Base-by-base conservation (phyloP, 2,888 invertebrate species). In the Trichacis sp. region DNA sequence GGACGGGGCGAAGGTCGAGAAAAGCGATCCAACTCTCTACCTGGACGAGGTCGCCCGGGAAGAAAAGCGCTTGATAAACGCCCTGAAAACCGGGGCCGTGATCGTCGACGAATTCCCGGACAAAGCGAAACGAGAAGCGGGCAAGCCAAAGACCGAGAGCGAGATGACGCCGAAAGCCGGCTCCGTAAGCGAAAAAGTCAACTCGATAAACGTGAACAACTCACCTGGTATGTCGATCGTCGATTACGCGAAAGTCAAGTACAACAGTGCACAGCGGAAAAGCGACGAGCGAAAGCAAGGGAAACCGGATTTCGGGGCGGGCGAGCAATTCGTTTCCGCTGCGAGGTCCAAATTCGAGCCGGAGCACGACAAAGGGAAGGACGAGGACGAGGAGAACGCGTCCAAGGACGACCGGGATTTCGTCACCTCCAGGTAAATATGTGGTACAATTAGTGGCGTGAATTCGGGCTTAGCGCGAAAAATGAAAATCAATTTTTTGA, bases 241-340 rank as follows among this genome's bases (percentile, higher is more conserved):
- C 2, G 89, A 90, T 73, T 89, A 89, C 74, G 89, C 89, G 29
- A 90, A 90, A 78, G 88, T 87, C 53, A 36, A 14, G n/a, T 85
- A 89, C 47, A 89, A 89, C 75, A 88, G 88, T 71, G 88, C 89
- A 63, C 87, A 88, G 46, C 84, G 85, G 60, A 78, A 84, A 59
- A 78, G 14, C 81, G 85, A 85, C 12, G 72, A 76, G 14, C 71
- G 59, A 36, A 86, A 87, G 38, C 42, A 48, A 1, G 15, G 19
- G 2, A 65, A 61, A 17, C 45, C 59, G 6, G 45, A 17, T 36
- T 15, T 52, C n/a, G 60, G 51, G 8, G 24, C 46, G 30, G 43
- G 33, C 2, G 61, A 61, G 20, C 65, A 65, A 15, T 40, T 40
- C 47, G 81, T 81, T 1, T 77, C 80, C 0, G 68, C 62, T 0